These are phyloP conservation scores for Peromyscus melanophrys DNA, from an alignment of 2,797 vertebrate species.

Conservation along the genomic window DNA sequence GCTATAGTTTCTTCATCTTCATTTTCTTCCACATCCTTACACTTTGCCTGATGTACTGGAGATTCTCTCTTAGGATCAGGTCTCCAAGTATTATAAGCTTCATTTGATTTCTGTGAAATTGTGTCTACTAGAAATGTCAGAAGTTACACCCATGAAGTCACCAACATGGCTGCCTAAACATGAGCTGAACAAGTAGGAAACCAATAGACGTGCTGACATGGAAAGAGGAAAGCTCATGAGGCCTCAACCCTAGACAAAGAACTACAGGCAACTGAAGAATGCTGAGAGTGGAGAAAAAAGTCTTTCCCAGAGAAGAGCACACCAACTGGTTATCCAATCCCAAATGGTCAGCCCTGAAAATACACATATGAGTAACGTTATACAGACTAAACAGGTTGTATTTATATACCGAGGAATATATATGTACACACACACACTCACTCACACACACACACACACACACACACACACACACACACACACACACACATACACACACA, in stretches of 20 bases:
- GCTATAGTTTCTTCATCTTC: conserved; percentile 11
- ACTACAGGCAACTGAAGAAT: background rate
- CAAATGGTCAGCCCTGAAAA: background rate
- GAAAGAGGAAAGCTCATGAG: background rate
- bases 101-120: background rate
- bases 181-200: background rate
- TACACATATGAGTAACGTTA: background rate
- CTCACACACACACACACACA: background rate
- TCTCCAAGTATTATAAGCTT: conserved; percentile 15
- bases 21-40: background rate
- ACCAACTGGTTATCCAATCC: background rate
- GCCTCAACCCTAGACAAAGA: background rate
- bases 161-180: background rate
- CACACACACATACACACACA: too few species aligned
- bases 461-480: background rate
- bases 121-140: background rate
- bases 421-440: background rate
- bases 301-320: background rate
- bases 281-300: background rate
- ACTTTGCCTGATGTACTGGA: background rate
- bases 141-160: background rate
- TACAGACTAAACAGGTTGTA: background rate
- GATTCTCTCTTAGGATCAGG: background rate
- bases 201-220: background rate
- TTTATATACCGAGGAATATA: background rate